phyloP scores from a whole-genome alignment of 2,113 vertebrate genomes.

The Phrynocephalus versicolor region DNA sequence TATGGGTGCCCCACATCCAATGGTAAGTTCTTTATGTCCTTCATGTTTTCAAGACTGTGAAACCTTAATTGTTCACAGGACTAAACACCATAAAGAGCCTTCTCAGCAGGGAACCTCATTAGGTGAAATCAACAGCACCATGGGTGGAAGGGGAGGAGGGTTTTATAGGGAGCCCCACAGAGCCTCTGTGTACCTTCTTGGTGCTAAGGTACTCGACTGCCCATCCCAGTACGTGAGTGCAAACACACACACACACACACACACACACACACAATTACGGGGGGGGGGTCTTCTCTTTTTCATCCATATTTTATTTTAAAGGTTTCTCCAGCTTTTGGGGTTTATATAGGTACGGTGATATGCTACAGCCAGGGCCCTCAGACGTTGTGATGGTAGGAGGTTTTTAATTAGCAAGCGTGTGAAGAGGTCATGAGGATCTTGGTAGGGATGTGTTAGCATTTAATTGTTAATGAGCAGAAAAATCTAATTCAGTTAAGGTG shows the following conservation, averaged over 20 bases:
- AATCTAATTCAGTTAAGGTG: too few species aligned
- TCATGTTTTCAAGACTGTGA: not conserved
- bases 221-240: not conserved
- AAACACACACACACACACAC: not conserved
- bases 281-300: not conserved
- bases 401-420: too few species aligned
- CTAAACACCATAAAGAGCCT: not conserved
- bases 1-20: too few species aligned
- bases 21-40: not conserved
- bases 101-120: not conserved
- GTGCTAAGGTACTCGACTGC: not conserved
- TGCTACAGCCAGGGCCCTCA: too few species aligned
- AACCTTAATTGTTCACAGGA: not conserved
- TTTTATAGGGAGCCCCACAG: not conserved
- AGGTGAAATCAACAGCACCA: not conserved
- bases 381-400: too few species aligned
- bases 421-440: too few species aligned
- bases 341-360: not conserved
- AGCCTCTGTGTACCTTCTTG: not conserved
- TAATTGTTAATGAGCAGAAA: too few species aligned
- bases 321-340: not conserved
- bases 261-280: not conserved
- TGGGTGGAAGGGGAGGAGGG: not conserved
- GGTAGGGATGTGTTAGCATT: too few species aligned
- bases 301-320: conserved; percentile 17